Conservation (phyloP, 2,797 vertebrate species). For the Tapirus indicus region DNA sequence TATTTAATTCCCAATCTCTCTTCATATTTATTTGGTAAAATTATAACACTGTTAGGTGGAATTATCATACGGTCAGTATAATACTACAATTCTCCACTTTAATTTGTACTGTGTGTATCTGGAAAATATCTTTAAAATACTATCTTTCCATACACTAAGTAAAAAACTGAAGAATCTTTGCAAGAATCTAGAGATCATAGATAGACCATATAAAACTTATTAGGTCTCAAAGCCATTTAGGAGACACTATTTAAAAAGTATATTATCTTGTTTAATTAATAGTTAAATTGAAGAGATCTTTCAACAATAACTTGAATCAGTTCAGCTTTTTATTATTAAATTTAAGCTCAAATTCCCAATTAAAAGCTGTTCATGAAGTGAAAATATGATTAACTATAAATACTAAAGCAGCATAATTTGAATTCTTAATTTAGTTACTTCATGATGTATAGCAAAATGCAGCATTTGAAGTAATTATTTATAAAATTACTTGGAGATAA, state of each 20-base stretch:
- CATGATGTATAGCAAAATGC: constrained; percentile 72
- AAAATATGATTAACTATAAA: constrained; percentile 77
- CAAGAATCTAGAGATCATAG: constrained; percentile 6
- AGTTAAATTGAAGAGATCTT: constrained; percentile 34
- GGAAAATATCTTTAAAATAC: background rate
- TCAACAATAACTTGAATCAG: constrained; percentile 62
- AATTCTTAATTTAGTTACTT: constrained; percentile 76
- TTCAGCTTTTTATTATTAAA: constrained; percentile 67
- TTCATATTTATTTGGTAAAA: background rate
- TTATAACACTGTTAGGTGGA: background rate
- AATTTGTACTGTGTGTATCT: background rate
- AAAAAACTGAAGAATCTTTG: background rate
- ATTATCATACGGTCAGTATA: background rate
- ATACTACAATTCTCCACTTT: background rate
- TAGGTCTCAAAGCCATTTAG: background rate
- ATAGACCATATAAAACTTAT: background rate
- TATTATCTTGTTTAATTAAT: constrained; percentile 66
- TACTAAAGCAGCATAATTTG: constrained; percentile 70
- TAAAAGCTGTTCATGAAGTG: constrained; percentile 62
- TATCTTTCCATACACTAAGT: background rate
- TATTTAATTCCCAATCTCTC: background rate
- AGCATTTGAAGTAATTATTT: constrained; percentile 71
- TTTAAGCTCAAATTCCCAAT: constrained; percentile 70
- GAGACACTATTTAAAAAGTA: background rate
- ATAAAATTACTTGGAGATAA: constrained; percentile 70